These are phyloP conservation scores for Tupaia tana DNA, from an alignment of 2,113 vertebrate species.

Conservation along the genomic window DNA sequence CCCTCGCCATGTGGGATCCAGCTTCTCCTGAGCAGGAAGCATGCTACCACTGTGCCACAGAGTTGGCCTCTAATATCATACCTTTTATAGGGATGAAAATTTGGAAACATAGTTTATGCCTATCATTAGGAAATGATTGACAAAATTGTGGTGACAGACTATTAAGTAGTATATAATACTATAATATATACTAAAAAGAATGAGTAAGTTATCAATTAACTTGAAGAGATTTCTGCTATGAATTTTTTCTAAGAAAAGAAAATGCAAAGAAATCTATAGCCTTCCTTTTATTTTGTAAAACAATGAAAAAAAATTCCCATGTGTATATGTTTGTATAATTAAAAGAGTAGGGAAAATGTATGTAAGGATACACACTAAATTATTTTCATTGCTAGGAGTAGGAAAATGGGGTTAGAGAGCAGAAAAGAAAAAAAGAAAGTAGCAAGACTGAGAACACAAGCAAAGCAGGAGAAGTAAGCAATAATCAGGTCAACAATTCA, in stretches of 20 bases:
- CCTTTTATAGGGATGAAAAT: background rate
- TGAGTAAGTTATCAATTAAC: background rate
- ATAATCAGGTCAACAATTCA: conserved; percentile 15
- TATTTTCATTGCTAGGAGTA: background rate
- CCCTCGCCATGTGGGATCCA: too few species aligned
- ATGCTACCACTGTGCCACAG: too few species aligned
- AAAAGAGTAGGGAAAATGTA: background rate
- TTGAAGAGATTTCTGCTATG: background rate
- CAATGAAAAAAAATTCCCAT: background rate
- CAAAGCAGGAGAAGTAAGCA: background rate
- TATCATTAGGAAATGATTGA: background rate
- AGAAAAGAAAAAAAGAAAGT: background rate
- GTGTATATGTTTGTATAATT: background rate
- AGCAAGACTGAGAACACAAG: background rate
- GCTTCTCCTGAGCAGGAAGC: too few species aligned
- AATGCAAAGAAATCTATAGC: conserved; percentile 15
- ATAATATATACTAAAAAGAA: background rate
- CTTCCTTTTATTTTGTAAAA: background rate
- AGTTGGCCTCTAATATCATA: background rate
- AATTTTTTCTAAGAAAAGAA: conserved; percentile 46
- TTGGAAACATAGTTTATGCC: background rate
- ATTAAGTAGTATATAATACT: background rate
- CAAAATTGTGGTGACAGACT: background rate
- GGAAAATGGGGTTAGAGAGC: background rate
- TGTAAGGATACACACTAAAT: background rate